Evolutionary conservation across 2,113 vertebrate species (phyloP).

Genomic region (Hyaena hyaena): DNA sequence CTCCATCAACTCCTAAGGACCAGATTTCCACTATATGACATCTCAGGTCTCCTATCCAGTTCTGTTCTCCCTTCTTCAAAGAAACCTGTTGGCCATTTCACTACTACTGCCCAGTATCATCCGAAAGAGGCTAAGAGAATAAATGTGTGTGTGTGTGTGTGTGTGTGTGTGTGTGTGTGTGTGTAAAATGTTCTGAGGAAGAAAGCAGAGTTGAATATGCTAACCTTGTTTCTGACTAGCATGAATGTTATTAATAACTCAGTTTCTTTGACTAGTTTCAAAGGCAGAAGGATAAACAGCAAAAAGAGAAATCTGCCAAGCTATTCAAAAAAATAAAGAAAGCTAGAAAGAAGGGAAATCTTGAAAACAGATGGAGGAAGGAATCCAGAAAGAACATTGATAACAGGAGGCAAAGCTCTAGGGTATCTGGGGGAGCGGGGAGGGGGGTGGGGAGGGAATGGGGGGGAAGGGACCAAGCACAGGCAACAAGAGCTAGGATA

Average conservation of each 20-base stretch:
- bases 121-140: background rate
- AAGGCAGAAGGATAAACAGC: constrained; percentile 1
- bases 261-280: background rate
- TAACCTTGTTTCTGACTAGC: background rate
- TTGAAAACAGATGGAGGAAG: background rate
- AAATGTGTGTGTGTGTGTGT: background rate
- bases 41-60: background rate
- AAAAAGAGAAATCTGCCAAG: background rate
- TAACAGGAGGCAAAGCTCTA: background rate
- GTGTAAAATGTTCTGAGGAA: background rate
- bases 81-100: background rate
- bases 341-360: background rate
- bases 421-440: too few species aligned
- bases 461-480: too few species aligned
- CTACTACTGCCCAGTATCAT: background rate
- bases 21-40: background rate
- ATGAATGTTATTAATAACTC: background rate
- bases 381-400: background rate
- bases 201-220: background rate
- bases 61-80: background rate
- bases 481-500: background rate
- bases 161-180: accelerated
- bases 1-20: background rate
- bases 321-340: background rate
- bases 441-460: too few species aligned